Evolutionary conservation across 2,113 vertebrate genomes (phyloP).

Genomic region (Microtus pennsylvanicus): DNA sequence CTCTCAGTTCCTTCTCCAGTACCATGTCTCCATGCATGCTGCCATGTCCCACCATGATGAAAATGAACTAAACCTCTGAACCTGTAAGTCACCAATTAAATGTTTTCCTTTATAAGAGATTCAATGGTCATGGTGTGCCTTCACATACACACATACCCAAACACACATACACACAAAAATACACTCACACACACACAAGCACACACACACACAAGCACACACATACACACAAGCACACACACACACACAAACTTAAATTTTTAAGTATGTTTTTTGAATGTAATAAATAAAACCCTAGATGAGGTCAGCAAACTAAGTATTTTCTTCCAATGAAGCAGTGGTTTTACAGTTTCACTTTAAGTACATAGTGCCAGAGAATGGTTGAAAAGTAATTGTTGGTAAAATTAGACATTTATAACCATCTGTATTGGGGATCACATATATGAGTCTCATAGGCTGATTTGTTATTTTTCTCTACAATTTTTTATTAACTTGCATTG

Average conservation of each 20-base stretch:
- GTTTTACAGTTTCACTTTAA: constrained; percentile 21
- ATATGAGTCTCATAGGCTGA: background rate
- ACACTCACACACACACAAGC: background rate
- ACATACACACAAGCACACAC: background rate
- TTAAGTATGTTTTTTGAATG: background rate
- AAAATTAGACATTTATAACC: constrained; percentile 76
- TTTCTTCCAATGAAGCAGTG: background rate
- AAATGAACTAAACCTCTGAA: background rate
- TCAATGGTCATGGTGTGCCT: background rate
- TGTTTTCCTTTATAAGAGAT: background rate
- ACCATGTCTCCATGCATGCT: background rate
- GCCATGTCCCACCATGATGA: background rate
- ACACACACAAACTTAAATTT: background rate
- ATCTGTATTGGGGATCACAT: background rate
- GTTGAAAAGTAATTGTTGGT: constrained; percentile 60
- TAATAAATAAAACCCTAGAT: background rate
- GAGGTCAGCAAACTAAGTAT: background rate
- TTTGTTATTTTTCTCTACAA: background rate
- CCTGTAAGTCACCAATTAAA: background rate
- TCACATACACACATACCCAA: background rate
- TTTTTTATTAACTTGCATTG: background rate
- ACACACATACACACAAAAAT: background rate
- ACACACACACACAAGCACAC: background rate
- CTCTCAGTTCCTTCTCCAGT: background rate
- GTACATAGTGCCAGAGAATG: constrained; percentile 49